phyloP scores from a whole-genome alignment of 2,888 invertebrate genomes.

The Epicampocera succincta region DNA sequence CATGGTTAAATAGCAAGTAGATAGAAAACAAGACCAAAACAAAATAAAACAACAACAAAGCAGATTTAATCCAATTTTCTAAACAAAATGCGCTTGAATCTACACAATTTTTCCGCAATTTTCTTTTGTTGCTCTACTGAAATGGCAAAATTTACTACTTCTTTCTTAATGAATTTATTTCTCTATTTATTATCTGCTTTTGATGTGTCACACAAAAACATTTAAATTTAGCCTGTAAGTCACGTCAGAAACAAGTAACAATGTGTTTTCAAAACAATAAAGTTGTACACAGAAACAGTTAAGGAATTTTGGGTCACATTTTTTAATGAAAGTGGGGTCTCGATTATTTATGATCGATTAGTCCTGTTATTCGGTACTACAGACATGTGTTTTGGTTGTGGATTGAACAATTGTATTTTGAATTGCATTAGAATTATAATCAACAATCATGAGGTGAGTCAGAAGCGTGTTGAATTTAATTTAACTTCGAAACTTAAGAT shows the following conservation, averaged over 20 bases:
- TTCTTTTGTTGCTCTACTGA: neutral
- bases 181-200: constrained; percentile 5
- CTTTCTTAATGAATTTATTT: constrained; percentile 8
- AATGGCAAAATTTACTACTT: neutral
- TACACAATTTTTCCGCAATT: constrained; percentile 23
- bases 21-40: constrained; percentile 4
- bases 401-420: no score
- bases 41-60: constrained; percentile 19
- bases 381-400: no score
- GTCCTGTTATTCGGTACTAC: no score
- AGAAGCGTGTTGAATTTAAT: no score
- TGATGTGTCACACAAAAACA: constrained; percentile 8
- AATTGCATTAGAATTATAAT: no score
- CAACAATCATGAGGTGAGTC: no score
- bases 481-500: no score
- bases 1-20: constrained; percentile 22
- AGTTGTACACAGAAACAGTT: constrained; percentile 28
- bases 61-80: constrained; percentile 62
- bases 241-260: constrained; percentile 4
- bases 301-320: neutral
- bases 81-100: constrained; percentile 34
- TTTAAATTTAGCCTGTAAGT: neutral
- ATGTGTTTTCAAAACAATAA: constrained; percentile 8
- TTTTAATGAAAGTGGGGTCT: no score
- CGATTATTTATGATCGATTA: no score